Evolutionary conservation across 1,140 invertebrate species (phyloP).

Genomic region (Oryzaephilus surinamensis): DNA sequence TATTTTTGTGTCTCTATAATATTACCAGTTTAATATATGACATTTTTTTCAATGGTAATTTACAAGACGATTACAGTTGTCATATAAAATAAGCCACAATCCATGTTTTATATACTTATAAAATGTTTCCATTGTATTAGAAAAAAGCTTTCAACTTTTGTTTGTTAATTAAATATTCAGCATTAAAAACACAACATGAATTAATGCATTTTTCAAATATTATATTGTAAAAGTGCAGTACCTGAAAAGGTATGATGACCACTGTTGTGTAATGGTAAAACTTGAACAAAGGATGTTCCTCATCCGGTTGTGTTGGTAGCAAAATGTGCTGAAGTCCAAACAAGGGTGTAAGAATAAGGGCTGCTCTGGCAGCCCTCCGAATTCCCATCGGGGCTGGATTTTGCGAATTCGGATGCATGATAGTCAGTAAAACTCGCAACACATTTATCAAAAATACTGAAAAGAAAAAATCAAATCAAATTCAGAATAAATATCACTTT

Average conservation of each 20-base stretch:
- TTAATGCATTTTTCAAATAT: no score
- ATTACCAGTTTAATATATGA: no score
- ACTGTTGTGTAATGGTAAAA: conserved; percentile 69
- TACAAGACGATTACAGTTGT: neutral
- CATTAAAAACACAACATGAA: no score
- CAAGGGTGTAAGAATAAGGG: conserved; percentile 67
- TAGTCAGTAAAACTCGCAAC: conserved; percentile 68
- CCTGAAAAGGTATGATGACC: conserved; percentile 72
- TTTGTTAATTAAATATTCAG: no score
- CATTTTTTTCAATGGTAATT: no score
- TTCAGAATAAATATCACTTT: conserved; percentile 1
- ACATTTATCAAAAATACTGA: conserved; percentile 78
- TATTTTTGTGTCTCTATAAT: no score
- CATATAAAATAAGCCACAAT: neutral
- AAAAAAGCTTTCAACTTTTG: no score
- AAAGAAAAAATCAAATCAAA: conserved; percentile 38
- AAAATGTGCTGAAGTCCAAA: conserved; percentile 71
- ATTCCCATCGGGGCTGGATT: conserved; percentile 40
- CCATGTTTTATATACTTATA: neutral
- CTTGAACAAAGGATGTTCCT: conserved; percentile 48
- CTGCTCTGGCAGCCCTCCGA: conserved; percentile 50
- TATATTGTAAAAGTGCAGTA: no score
- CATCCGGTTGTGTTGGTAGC: conserved; percentile 64
- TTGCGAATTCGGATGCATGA: conserved; percentile 58
- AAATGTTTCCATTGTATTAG: no score